These are phyloP conservation scores for Vollenhovia emeryi DNA, from an alignment of 1,140 invertebrate genomes.

Conservation along the genomic window DNA sequence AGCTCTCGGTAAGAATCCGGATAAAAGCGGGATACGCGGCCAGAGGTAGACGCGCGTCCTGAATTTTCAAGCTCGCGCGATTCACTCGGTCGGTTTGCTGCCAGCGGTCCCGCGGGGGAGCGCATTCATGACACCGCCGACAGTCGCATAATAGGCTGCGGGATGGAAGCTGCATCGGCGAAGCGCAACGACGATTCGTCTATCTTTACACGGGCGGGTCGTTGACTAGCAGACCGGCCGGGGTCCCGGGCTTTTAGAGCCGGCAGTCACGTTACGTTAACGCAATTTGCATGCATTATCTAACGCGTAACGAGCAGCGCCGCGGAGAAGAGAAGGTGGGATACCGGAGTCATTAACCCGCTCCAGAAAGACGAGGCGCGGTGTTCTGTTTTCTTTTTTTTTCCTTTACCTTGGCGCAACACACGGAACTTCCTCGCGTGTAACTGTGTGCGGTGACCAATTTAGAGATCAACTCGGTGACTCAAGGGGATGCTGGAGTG, in stretches of 20 bases:
- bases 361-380: not conserved
- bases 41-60: slow-evolving; percentile 2
- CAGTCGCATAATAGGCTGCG: slow-evolving; percentile 45
- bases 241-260: slow-evolving; percentile 62
- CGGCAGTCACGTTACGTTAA: slow-evolving; percentile 74
- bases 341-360: slow-evolving; percentile 60
- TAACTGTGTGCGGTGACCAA: not conserved
- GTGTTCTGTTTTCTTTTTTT: not conserved
- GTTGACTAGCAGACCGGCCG: slow-evolving; percentile 58
- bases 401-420: too few relatives aligned
- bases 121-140: slow-evolving; percentile 21
- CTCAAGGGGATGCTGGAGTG: too few relatives aligned
- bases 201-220: slow-evolving; percentile 70
- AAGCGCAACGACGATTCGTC: slow-evolving; percentile 61
- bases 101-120: not conserved
- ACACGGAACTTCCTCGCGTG: not conserved
- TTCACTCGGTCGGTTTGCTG: slow-evolving; percentile 31
- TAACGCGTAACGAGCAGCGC: slow-evolving; percentile 74
- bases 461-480: not conserved
- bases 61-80: slow-evolving; percentile 31
- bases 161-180: slow-evolving; percentile 20
- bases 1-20: not conserved
- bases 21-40: not conserved
- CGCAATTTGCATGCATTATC: slow-evolving; percentile 81
- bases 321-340: slow-evolving; percentile 42